Evolutionary conservation across 2,888 invertebrate species (phyloP).

Genomic region (Coenonympha glycerion): DNA sequence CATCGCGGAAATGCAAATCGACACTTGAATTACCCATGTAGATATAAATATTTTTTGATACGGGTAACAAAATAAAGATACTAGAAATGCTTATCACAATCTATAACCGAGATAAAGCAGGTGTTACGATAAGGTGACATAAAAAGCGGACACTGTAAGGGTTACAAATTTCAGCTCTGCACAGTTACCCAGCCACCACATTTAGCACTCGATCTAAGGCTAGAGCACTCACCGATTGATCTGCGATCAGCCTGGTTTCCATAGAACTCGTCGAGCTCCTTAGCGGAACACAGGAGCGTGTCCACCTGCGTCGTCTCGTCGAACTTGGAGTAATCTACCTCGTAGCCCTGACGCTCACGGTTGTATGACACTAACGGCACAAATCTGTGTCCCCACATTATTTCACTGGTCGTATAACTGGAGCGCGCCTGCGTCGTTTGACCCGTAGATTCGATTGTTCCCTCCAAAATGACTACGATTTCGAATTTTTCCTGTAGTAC

Average conservation of each 20-base stretch:
- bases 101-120: constrained; percentile 19
- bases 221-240: constrained; percentile 70
- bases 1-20: constrained; percentile 33
- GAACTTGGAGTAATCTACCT: constrained; percentile 88
- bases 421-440: constrained; percentile 84
- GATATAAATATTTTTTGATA: not conserved
- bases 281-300: constrained; percentile 85
- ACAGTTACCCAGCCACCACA: constrained; percentile 12
- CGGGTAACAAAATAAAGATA: not conserved
- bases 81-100: constrained; percentile 2
- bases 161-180: constrained; percentile 11
- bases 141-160: constrained; percentile 18
- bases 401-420: constrained; percentile 85
- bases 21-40: constrained; percentile 7
- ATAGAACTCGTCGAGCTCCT: constrained; percentile 79
- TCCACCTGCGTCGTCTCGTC: constrained; percentile 86
- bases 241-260: constrained; percentile 74
- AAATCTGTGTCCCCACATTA: constrained; percentile 88
- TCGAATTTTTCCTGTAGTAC: constrained; percentile 87
- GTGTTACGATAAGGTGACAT: constrained; percentile 22
- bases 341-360: constrained; percentile 83
- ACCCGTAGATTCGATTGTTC: constrained; percentile 87
- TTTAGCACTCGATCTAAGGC: constrained; percentile 36
- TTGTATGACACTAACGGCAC: constrained; percentile 84
- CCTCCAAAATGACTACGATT: constrained; percentile 88